Evolutionary conservation across 1,140 invertebrate genomes (phyloP), one percentile per base, ranked within the genome.

Genomic region (Sitophilus oryzae): DNA sequence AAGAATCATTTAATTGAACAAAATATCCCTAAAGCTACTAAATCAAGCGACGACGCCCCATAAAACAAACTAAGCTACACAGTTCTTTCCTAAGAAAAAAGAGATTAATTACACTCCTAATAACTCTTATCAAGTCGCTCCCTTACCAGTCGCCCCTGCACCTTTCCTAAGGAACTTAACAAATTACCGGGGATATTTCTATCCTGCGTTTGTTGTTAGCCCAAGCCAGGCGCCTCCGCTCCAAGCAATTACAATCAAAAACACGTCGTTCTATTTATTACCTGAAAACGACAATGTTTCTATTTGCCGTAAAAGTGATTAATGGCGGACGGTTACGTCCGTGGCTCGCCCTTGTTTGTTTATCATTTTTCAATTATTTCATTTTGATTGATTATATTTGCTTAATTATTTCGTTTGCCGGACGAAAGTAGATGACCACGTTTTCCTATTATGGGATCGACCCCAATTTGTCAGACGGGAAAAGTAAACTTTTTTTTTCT

Each of bases 331-430:
- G 18, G 21, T 34, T 18, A 21, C 23, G 25, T 47, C 52, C n/a
- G 52, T 15, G 8, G 23, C 47, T 54, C 44, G 36, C 52, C 52
- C 47, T 44, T 54, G 38, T 54, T 54, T 54, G 45, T 43, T 54
- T 54, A 54, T 54, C 43, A 54, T 45, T 54, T 54, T 54, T 47
- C 52, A 54, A 54, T 54, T 54, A 47, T 54, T 54, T 43, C 52
- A 54, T 54, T 54, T 54, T 54, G 52, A 54, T 54, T 54, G 52
- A 54, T 54, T 54, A 47, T 54, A 47, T 54, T 54, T 54, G 37
- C 52, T 54, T 44, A 54, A 47, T 41, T 54, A 30, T 30, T 30
- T 30, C 25, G 25, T 30, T 30, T 30, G 5, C 25, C n/a, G n/a
- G n/a, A n/a, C n/a, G n/a, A n/a, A n/a, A n/a, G 5, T 30, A 30